Base-by-base conservation (phyloP, 1,140 invertebrate genomes). In the Apis mellifera region DNA sequence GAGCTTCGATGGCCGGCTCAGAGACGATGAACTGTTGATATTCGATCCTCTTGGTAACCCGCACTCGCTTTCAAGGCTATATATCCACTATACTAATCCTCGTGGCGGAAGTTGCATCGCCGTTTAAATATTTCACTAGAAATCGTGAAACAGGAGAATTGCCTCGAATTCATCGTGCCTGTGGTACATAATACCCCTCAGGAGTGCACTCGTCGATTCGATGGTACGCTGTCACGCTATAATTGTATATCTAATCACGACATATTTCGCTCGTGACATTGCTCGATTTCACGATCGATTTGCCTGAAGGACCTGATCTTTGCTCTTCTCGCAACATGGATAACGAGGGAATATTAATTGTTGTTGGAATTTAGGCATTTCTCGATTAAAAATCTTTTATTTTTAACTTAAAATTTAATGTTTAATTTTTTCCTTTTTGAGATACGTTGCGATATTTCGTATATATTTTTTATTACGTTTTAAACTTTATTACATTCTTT, bases 101-200 rank as follows among this genome's bases (percentile, higher is more conserved):
- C 69, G 15, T 71, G n/a, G 69, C 69, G 5, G 32, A 55, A 26
- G 50, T 71, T 71, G 23, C 50, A 17, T 19, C n/a, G 50, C 23
- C 68, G 48, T 70, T 70, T 50, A 70, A 70, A 70, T 70, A 70
- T 70, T 70, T 52, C 50, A 70, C 15, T n/a, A 3, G 19, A 17
- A 70, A 70, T 19, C 13, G 21, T 21, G 21, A 42, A 52, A 70
- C 19, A 2, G 42, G 5, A n/a, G 21, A 19, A 48, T 68, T 68
- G n/a, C 42, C 42, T 68, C 12, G 26, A 50, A 69, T 69, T 50
- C 21, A 23, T 69, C 21, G 48, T 69, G 15, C 23, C 13, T 26
- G 23, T 23, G n/a, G 12, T 7, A 62, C n/a, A 5, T 62, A 62
- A 62, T 62, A 62, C n/a, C 5, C 13, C 60, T 7, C 59, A 11